Evolutionary conservation across 2,113 vertebrate genomes (phyloP), one percentile per base, ranked within the genome.

Genomic region (Sakesphorus luctuosus): DNA sequence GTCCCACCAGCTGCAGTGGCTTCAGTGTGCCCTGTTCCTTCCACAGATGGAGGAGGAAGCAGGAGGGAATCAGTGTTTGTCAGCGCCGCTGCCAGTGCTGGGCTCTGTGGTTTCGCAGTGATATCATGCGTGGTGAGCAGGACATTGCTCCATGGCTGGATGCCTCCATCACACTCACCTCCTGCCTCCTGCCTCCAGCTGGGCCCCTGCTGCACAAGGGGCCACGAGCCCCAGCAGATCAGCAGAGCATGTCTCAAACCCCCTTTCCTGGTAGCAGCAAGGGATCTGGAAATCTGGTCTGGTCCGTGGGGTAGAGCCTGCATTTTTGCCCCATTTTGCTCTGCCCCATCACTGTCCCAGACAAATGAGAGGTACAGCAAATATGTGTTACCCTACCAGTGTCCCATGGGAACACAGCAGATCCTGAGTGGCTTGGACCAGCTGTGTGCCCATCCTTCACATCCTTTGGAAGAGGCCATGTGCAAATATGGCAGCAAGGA

Each of bases 61-160:
- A 0, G 25, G 28, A 29, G 31, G 56, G 14, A n/a, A 24, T 77
- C 0, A 0, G 71, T 59, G 62, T 77, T 78, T 47, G 49, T 69
- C 33, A 53, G 55, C 2, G 0, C 33, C 0, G 0, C 36, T 53
- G 72, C 6, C 0, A 2, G 63, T 0, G 0, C 1, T 25, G n/a
- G 26, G 43, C 31, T 47, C 69, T 69, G 81, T 1, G 12, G 62
- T 65, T 88, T 75, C 3, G 0, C 16, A 15, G 66, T 61, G 87
- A 23, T 68, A 21, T 7, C 66, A 69, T 46, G 19, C 2, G 0
- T 81, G 47, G 66, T 3, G 2, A 75, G 89, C 71, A 47, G 47
- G 65, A 43, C 28, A 58, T 0, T 0, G 36, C 73, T 80, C 40
- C 55, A 50, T 0, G 0, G 56, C 84, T 92, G 84, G 71, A 26